Base-by-base conservation (phyloP, 1,140 invertebrate genomes). In the Brachionus sp. region DNA sequence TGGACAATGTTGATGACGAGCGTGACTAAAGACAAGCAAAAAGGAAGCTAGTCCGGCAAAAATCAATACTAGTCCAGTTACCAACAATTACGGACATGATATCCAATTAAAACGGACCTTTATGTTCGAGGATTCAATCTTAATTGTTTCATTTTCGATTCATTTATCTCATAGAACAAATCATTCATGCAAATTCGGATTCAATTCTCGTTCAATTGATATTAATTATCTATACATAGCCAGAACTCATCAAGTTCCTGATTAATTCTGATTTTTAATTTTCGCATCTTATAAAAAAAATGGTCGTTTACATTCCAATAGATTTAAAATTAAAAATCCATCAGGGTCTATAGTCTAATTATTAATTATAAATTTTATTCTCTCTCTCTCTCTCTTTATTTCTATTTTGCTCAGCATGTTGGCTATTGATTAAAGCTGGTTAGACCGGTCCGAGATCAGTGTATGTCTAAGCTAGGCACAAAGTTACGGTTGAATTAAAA, bases 181-280 rank as follows among this genome's bases (percentile, higher is more conserved):
- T 75, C 70, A 75, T 75, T 75, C 70, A 75, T 75, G 70, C 70
- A 75, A 75, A 75, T 75, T 75, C 44, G 19, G 42, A 19, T 39
- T 73, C 33, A 42, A 73, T 73, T 73, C 37, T 39, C 37, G 37
- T 75, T 75, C 39, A 75, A 75, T 75, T 75, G 70, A 75, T 25
- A 46, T 75, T 75, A 75, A 75, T 75, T 75, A 75, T 75, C 70
- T 46, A 75, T 44, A 70, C 66, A 37, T 39, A 73, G 19, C 19
- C 16, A 39, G 16, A 73, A 39, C 33, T 44, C 70, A 46, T 75
- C 70, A 75, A 75, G 70, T 75, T 75, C 70, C 70, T 75, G 70
- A 75, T 75, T 75, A 75, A 75, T 75, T 75, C 44, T 75, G 70
- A 75, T 75, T 75, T 75, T 75, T 46, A 46, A 46, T 75, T 75